These are phyloP conservation scores for Accipiter virgatus DNA, from an alignment of 2,113 vertebrate genomes.

Conservation along the genomic window DNA sequence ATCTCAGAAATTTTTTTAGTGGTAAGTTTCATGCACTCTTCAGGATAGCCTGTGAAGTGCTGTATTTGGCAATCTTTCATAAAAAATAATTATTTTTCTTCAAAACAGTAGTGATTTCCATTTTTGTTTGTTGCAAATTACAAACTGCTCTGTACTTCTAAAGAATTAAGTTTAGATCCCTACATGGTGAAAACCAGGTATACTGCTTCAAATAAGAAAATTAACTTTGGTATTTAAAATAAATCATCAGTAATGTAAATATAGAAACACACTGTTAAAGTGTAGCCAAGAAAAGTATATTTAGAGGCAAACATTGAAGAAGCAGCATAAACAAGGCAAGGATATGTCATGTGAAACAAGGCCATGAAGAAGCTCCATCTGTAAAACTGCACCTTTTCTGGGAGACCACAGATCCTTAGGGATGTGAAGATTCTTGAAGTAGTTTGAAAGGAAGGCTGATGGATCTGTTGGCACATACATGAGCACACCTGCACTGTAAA, in stretches of 20 bases:
- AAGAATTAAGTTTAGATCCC: background rate
- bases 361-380: background rate
- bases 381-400: background rate
- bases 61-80: background rate
- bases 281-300: background rate
- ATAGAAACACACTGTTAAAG: background rate
- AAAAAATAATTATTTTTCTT: background rate
- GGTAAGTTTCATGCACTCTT: background rate
- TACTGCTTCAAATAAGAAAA: background rate
- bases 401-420: background rate
- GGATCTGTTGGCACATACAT: background rate
- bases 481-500: background rate
- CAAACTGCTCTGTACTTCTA: background rate
- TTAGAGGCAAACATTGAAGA: background rate
- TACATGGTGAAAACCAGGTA: background rate
- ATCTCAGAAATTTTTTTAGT: background rate
- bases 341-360: background rate
- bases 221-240: background rate
- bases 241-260: background rate
- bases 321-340: background rate
- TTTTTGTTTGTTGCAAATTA: background rate
- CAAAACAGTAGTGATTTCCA: background rate
- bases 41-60: background rate
- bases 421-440: background rate
- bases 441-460: background rate